Conservation (phyloP, 2,113 vertebrate genomes). For the Ondatra zibethicus region DNA sequence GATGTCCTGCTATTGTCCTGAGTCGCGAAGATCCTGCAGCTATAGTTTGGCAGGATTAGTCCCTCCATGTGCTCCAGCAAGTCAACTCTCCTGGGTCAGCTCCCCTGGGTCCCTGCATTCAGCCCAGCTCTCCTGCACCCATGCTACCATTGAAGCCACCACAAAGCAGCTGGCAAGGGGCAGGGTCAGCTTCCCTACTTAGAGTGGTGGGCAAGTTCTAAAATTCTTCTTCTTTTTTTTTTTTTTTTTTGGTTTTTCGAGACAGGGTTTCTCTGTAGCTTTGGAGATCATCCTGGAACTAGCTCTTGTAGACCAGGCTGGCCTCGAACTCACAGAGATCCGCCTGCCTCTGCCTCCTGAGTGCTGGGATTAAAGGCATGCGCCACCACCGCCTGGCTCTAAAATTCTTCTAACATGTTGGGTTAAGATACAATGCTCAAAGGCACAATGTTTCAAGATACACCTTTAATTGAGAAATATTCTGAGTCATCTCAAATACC, state of each 20-base stretch:
- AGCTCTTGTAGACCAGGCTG: no score
- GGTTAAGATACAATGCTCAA: not conserved
- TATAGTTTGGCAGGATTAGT: not conserved
- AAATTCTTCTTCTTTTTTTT: no score
- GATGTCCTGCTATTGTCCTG: not conserved
- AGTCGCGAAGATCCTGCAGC: not conserved
- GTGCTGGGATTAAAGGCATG: no score
- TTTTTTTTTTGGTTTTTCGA: no score
- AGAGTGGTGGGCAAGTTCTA: not conserved
- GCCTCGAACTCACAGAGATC: no score
- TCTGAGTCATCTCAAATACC: not conserved
- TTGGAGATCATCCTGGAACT: no score
- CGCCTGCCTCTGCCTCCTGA: no score
- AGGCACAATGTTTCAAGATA: not conserved
- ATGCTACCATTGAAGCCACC: not conserved
- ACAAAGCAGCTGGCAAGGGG: not conserved
- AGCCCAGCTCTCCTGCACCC: no score
- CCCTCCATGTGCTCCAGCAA: not conserved
- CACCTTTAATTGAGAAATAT: slow-evolving; percentile 18
- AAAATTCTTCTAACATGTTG: not conserved
- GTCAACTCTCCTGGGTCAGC: not conserved
- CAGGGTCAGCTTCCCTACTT: not conserved
- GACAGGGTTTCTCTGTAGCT: no score
- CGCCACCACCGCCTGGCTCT: no score
- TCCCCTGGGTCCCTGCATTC: no score